A percentile compares a stretch with the other conserved stretches of the same genome.
Evolutionary conservation across 2,113 vertebrate genomes (phyloP).

Genomic region (Antigone vipio): DNA sequence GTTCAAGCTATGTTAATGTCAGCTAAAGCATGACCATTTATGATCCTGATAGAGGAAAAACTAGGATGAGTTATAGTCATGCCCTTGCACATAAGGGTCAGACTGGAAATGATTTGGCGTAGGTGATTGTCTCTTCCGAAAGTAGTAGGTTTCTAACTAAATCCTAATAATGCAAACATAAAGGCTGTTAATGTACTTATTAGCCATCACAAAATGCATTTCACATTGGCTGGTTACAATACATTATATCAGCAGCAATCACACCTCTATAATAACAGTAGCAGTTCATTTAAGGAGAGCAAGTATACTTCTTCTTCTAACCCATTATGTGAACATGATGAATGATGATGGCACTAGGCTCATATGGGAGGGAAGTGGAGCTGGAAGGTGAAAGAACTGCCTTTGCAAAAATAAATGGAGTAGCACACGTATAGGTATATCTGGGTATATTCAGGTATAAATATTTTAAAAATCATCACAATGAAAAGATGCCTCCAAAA

Average conservation of each 20-base stretch:
- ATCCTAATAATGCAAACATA: constrained; percentile 66
- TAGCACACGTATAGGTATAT: not conserved
- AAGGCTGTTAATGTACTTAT: constrained; percentile 58
- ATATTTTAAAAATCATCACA: not conserved
- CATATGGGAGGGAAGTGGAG: not conserved
- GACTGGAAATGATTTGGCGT: not conserved
- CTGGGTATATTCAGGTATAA: not conserved
- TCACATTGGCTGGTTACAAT: constrained; percentile 59
- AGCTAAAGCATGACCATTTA: constrained; percentile 30
- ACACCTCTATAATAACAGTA: constrained; percentile 47
- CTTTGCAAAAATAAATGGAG: constrained; percentile 16
- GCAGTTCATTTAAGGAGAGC: constrained; percentile 59
- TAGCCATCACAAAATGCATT: constrained; percentile 61
- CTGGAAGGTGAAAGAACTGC: constrained; percentile 46
- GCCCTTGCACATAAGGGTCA: constrained; percentile 50
- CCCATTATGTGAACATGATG: constrained; percentile 53
- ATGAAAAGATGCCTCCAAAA: not conserved
- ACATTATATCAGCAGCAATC: constrained; percentile 56
- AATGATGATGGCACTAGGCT: constrained; percentile 36
- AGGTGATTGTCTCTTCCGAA: not conserved
- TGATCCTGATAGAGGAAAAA: not conserved
- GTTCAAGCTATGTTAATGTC: not conserved
- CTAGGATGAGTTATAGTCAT: constrained; percentile 30
- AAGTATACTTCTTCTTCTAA: constrained; percentile 52
- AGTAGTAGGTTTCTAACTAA: constrained; percentile 54